phyloP scores from a whole-genome alignment of 2,113 vertebrate genomes.

The Leptosomus discolor region DNA sequence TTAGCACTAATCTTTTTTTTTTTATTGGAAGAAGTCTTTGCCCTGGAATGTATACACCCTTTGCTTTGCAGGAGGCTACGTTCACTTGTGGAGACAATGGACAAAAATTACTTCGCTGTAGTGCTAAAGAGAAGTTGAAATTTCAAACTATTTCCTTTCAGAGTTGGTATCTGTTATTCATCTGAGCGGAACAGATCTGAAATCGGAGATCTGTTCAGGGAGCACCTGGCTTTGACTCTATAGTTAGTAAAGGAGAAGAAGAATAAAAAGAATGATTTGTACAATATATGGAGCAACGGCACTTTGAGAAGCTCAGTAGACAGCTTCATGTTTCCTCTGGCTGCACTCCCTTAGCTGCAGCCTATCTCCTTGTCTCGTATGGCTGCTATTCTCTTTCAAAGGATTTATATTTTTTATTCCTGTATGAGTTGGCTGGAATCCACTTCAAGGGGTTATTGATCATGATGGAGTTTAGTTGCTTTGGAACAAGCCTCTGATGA shows the following conservation, averaged over 20 bases:
- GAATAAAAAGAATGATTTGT: not conserved
- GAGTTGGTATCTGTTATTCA: not conserved
- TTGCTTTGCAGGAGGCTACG: not conserved
- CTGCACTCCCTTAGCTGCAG: not conserved
- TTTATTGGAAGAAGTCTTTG: not conserved
- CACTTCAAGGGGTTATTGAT: not conserved
- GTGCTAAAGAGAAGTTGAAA: not conserved
- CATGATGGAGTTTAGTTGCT: not conserved
- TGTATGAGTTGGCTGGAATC: not conserved
- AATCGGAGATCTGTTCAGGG: not conserved
- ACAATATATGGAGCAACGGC: not conserved
- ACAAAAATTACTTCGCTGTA: not conserved
- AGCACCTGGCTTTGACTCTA: not conserved
- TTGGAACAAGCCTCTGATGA: not conserved
- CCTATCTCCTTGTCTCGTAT: not conserved
- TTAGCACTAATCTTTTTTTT: not conserved
- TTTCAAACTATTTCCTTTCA: not conserved
- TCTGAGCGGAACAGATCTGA: not conserved
- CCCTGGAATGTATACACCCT: not conserved
- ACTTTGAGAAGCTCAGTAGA: constrained; percentile 1
- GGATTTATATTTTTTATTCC: rapidly evolving
- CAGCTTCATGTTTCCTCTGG: not conserved
- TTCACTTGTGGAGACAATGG: not conserved
- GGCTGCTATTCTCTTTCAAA: not conserved
- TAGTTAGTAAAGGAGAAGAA: not conserved